Base-by-base conservation (phyloP, 2,888 invertebrate genomes). In the Chirona hameri region DNA sequence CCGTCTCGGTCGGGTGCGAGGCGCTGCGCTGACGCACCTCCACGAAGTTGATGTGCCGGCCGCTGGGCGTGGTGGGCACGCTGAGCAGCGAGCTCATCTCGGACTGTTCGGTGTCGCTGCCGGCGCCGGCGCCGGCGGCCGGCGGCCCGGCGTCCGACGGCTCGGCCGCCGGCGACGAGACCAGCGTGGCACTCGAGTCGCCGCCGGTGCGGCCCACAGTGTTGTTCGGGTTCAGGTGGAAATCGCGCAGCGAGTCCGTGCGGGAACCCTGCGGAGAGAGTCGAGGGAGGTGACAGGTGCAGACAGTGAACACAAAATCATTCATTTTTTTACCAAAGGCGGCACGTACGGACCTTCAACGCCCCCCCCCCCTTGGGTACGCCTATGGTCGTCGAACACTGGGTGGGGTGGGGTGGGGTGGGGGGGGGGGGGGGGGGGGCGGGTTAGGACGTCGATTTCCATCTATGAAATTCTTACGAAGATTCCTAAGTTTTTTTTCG, bases 51-150 rank as follows among this genome's bases (percentile, higher is more conserved):
- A 76, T 46, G 46, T 76, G 76, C 12, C 46, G 27, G 27, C 9
- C 76, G 76, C 76, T 76, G 76, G 76, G 46, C 39, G 76, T 76
- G 76, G 76, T 46, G 24, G 76, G 76, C 39, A 76, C 27, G 46
- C 76, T 76, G 24, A 76, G 76, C 46, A 76, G 76, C 10, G 76
- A 76, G 46, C 46, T 76, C 24, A 76, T 39, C 39, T 76, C 76
- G 7, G 76, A 46, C 72, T 72, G 72, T 39, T 76, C 46, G 24
- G 76, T 76, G 15, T 12, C 52, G 12, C 15, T 18, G 52, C 52
- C 52, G 52, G 15, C 52, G 52, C 48, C 76, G 76, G 39, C 29
- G 76, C 24, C 46, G 10, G 76, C 21, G 21, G 21, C 4, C 46
- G 39, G 10, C 76, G n/a, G 7, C 18, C 18, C 24, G 24, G 24